Evolutionary conservation across 2,113 vertebrate genomes (phyloP), one percentile per base, ranked within the genome.

Genomic region (Tringa solitaria): DNA sequence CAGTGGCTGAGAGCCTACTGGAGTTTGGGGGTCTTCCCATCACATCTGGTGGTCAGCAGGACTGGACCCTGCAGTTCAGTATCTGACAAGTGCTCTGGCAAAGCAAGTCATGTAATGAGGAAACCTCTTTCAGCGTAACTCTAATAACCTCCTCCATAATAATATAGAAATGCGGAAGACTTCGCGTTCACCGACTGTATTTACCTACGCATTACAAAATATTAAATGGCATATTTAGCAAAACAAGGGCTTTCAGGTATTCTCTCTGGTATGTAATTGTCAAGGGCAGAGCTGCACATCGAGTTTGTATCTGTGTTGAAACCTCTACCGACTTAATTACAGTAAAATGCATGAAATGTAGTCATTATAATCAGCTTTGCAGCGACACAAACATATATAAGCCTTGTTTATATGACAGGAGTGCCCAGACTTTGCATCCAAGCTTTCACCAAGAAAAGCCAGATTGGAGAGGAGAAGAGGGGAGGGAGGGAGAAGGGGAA

Each of bases 321-420:
- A 97, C 89, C 80, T 78, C 64, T 63, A 22, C 93, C 11, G 37
- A 92, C 91, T 96, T 97, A 95, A 97, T 97, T 92, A 97, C 85
- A 60, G 85, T 84, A 91, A 94, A 95, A 96, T 65, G 63, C 53
- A 89, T 76, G 70, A 94, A 95, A 73, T 59, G 50, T 86, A 95
- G 80, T 95, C 85, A 94, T 97, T 92, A 93, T 84, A 90, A 93
- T 80, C 87, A 94, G 80, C 93, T 96, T 87, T 90, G 82, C 80
- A 74, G 75, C 7, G 67, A 87, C 77, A 94, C 63, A 81, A 76
- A 93, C 48, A 73, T 84, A 87, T 41, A 70, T 86, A 87, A 87
- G 65, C 77, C 41, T 78, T 84, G 90, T 87, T 91, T 69, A 33
- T 24, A 22, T 30, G 70, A 83, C 74, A 97, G 46, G 53, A 94